Conservation (phyloP, 2,797 vertebrate species). For the Acipenser transmontanus region DNA sequence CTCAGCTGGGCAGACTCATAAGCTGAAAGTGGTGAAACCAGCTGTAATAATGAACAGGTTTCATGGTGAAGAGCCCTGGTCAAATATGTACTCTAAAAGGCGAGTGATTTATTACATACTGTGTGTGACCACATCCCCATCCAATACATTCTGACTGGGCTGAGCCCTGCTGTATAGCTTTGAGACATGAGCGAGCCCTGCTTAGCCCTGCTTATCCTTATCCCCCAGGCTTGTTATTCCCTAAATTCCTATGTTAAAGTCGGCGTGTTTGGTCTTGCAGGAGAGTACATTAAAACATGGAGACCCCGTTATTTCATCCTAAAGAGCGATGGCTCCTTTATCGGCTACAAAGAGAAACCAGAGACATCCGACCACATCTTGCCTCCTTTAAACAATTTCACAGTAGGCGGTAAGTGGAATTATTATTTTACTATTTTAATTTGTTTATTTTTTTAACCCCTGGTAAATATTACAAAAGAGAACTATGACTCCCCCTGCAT, state of each 20-base stretch:
- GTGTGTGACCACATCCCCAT: background rate
- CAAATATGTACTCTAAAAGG: too few species aligned
- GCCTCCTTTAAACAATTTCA: constrained; percentile 93
- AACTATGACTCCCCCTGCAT: too few species aligned
- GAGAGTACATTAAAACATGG: constrained; percentile 95
- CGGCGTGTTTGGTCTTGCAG: constrained; percentile 38
- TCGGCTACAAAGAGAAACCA: constrained; percentile 88
- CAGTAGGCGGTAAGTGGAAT: constrained; percentile 72
- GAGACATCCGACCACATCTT: constrained; percentile 73
- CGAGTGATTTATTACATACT: background rate
- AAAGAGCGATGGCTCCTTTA: constrained; percentile 90
- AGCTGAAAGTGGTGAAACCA: too few species aligned
- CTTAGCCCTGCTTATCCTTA: background rate
- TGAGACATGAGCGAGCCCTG: background rate
- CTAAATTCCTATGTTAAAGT: background rate
- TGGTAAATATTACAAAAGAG: too few species aligned
- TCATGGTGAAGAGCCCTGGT: too few species aligned
- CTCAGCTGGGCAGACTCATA: too few species aligned
- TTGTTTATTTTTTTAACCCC: too few species aligned
- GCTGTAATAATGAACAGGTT: too few species aligned
- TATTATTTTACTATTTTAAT: too few species aligned
- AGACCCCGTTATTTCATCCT: constrained; percentile 88
- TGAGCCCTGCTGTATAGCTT: background rate
- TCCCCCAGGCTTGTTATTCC: background rate
- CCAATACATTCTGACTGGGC: background rate